phyloP scores from a whole-genome alignment of 2,113 vertebrate species.

The Ailurus styani region DNA sequence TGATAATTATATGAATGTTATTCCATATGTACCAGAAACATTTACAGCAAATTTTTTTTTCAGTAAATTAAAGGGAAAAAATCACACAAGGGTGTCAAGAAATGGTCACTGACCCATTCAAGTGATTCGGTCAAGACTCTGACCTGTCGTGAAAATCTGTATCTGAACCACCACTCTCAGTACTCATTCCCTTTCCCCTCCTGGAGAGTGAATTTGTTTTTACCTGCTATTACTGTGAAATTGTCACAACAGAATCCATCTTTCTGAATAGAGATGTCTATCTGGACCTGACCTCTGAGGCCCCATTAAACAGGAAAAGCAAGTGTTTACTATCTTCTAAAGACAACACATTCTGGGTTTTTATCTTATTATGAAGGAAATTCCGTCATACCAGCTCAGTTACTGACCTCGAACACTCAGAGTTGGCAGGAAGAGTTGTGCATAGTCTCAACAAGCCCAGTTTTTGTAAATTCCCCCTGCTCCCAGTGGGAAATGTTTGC shows the following conservation, averaged over 20 bases:
- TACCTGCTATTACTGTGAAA: not conserved
- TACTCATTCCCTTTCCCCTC: not conserved
- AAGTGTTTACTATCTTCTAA: not conserved
- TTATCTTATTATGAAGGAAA: slow-evolving; percentile 33
- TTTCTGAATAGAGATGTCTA: not conserved
- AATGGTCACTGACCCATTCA: not conserved
- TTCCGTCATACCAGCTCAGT: not conserved
- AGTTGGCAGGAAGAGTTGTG: not conserved
- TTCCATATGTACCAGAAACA: not conserved
- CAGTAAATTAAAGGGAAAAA: slow-evolving; percentile 5
- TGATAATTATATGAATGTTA: not conserved
- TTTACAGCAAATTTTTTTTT: not conserved
- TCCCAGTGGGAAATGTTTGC: not conserved
- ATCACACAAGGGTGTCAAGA: not conserved
- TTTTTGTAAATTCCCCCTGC: not conserved
- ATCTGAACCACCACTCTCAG: not conserved
- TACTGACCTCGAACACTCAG: not conserved
- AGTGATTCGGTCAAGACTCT: not conserved
- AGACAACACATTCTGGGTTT: not conserved
- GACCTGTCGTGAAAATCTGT: not conserved
- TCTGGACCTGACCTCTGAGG: not conserved
- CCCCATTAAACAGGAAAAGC: not conserved
- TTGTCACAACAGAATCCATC: not conserved
- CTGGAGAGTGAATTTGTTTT: not conserved
- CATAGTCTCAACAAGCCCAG: not conserved